phyloP scores from a whole-genome alignment of 2,888 invertebrate species.

The Dynastes grantii region DNA sequence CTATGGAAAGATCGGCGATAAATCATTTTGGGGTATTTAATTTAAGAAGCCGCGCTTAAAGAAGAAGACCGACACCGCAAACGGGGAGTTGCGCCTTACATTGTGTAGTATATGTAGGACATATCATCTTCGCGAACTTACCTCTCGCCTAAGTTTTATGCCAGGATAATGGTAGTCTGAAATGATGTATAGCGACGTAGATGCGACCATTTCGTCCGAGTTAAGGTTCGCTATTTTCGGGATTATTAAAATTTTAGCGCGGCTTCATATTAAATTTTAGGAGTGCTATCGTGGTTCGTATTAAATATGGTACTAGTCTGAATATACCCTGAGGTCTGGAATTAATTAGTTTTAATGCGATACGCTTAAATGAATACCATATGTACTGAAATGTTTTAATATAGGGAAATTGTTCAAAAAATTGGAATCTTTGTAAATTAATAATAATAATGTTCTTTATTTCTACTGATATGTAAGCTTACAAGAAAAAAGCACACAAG shows the following conservation, averaged over 20 bases:
- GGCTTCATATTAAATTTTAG: conserved; percentile 60
- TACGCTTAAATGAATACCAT: not conserved
- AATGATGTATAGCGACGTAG: conserved; percentile 58
- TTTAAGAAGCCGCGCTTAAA: conserved; percentile 36
- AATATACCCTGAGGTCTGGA: not conserved
- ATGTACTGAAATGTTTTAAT: too few species aligned
- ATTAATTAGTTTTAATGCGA: not conserved
- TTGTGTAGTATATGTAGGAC: conserved; percentile 15
- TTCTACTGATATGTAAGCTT: too few species aligned
- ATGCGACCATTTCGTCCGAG: conserved; percentile 36
- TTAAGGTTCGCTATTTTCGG: conserved; percentile 57
- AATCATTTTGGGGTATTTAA: conserved; percentile 41
- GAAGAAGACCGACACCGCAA: not conserved
- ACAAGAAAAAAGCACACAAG: too few species aligned
- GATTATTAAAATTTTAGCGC: conserved; percentile 64
- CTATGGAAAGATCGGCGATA: conserved; percentile 42
- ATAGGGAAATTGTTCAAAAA: too few species aligned
- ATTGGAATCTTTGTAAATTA: too few species aligned
- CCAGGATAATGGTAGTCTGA: conserved; percentile 57
- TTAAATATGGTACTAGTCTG: not conserved
- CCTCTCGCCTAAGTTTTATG: conserved; percentile 31
- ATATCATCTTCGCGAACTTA: conserved; percentile 48
- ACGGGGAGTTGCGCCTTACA: conserved; percentile 23
- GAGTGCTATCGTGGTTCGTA: not conserved
- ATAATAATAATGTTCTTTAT: too few species aligned